Evolutionary conservation across 2,888 invertebrate genomes (phyloP).

Genomic region (Eilema caniola): DNA sequence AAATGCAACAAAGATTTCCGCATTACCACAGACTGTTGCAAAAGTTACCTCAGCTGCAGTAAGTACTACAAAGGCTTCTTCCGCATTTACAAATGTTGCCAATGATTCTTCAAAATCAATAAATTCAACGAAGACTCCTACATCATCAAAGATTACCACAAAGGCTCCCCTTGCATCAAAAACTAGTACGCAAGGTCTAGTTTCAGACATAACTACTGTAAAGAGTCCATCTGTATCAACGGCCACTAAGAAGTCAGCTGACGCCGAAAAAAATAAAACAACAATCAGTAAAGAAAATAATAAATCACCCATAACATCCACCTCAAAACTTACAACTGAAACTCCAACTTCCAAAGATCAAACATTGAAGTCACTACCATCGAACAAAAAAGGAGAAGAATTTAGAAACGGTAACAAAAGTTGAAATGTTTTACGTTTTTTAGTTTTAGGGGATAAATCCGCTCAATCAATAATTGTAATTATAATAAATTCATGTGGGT

Average conservation of each 20-base stretch:
- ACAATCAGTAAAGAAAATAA: conserved; percentile 14
- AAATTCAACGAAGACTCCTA: not conserved
- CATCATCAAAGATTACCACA: not conserved
- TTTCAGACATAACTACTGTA: not conserved
- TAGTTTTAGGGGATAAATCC: conserved; percentile 54
- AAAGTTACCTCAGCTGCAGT: not conserved
- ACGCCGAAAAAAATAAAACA: conserved; percentile 19
- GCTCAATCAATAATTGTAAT: conserved; percentile 69
- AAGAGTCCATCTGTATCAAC: conserved; percentile 9
- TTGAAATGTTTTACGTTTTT: conserved; percentile 61
- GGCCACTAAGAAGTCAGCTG: conserved; percentile 11
- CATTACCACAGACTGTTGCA: not conserved
- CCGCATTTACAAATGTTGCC: not conserved
- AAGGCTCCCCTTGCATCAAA: not conserved
- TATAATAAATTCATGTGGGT: conserved; percentile 43
- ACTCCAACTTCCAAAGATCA: conserved; percentile 19
- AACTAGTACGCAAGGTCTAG: not conserved
- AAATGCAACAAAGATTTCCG: conserved; percentile 2
- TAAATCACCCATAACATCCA: conserved; percentile 18
- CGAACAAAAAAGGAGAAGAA: conserved; percentile 51
- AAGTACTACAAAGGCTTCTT: not conserved
- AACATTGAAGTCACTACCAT: conserved; percentile 31
- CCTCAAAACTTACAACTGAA: conserved; percentile 19
- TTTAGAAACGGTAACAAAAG: conserved; percentile 51
- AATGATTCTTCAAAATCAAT: not conserved